phyloP scores from a whole-genome alignment of 2,113 vertebrate species.

The Onychostoma macrolepis region DNA sequence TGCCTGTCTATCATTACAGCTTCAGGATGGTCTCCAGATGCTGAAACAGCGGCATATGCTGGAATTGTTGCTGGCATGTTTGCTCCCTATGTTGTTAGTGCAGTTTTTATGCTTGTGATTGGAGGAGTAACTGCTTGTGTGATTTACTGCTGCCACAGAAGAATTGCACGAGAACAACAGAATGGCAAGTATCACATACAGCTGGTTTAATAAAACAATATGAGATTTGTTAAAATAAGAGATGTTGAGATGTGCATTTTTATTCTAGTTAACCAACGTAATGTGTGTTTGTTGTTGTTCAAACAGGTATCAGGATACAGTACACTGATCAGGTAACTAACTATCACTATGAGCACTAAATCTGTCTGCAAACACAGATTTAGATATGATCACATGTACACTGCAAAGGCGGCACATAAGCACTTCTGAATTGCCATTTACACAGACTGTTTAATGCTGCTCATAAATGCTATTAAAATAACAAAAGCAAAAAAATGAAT shows the following conservation, averaged over 20 bases:
- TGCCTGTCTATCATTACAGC: background rate
- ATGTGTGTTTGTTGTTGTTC: background rate
- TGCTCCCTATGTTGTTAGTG: background rate
- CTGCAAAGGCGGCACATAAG: no score
- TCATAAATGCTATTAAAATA: no score
- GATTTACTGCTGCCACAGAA: background rate
- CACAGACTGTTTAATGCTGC: no score
- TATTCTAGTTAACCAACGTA: background rate
- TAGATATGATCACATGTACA: no score
- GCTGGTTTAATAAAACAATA: no score
- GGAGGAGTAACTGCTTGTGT: background rate
- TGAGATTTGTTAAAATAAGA: background rate
- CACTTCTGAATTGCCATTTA: no score
- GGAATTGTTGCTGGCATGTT: background rate
- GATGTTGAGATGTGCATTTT: background rate
- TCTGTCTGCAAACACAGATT: no score
- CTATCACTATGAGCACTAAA: no score
- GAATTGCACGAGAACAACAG: no score
- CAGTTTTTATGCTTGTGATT: background rate
- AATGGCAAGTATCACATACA: no score
- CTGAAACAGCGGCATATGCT: accelerated
- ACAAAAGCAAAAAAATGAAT: no score
- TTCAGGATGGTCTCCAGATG: background rate
- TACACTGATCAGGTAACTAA: background rate
- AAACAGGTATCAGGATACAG: background rate